These are phyloP conservation scores for Orthochromis indermauri DNA, from an alignment of 2,113 vertebrate genomes.

Conservation along the genomic window DNA sequence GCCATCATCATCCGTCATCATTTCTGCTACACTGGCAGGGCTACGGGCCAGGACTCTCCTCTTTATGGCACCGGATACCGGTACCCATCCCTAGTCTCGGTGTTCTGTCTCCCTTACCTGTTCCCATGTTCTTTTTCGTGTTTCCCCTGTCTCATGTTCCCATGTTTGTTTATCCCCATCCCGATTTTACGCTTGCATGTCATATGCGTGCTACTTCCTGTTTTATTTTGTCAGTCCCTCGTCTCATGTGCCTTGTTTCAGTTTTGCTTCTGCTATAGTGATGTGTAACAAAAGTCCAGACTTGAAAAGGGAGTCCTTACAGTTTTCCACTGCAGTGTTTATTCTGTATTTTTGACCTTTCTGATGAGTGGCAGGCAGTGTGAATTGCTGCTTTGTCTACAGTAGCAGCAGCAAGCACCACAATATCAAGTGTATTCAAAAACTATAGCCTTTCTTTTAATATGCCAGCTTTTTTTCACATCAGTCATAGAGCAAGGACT, in stretches of 20 bases:
- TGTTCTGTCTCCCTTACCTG: background rate
- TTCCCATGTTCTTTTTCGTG: background rate
- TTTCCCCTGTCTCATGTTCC: background rate
- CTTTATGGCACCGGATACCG: too few relatives aligned
- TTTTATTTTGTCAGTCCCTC: background rate
- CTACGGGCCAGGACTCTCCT: too few relatives aligned
- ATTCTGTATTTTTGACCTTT: background rate
- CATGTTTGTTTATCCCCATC: background rate
- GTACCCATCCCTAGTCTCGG: background rate
- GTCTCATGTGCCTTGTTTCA: fast-evolving
- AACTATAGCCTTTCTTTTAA: background rate
- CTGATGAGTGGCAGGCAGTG: background rate
- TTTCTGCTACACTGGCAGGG: too few relatives aligned
- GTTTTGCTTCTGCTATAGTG: background rate
- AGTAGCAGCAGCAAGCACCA: background rate
- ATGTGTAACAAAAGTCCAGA: background rate
- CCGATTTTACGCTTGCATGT: fast-evolving
- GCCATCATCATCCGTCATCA: too few relatives aligned
- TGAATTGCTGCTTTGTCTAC: background rate
- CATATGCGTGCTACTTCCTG: background rate
- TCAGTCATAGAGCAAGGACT: background rate
- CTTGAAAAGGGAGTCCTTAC: background rate
- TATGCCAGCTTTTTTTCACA: background rate
- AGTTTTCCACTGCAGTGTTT: background rate
- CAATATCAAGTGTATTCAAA: background rate